Conservation (phyloP, 2,888 invertebrate species). For the Carterocephalus palaemon region DNA sequence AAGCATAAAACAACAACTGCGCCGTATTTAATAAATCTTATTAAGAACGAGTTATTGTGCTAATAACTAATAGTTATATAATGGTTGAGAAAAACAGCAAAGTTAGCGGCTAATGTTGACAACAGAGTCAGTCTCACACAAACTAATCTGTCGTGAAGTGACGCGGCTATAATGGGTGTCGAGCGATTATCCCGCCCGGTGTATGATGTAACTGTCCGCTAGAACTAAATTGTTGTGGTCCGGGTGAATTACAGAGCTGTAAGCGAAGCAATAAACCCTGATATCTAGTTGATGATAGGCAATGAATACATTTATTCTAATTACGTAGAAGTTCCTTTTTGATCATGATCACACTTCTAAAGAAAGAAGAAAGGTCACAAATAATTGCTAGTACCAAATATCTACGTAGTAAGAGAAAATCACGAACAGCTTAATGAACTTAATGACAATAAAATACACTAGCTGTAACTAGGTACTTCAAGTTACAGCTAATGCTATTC, state of each 20-base stretch:
- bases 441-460: too few species aligned
- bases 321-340: constrained; percentile 32
- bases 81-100: background rate
- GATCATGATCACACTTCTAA: constrained; percentile 31
- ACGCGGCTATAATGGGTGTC: constrained; percentile 37
- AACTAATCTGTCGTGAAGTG: constrained; percentile 40
- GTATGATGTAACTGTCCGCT: constrained; percentile 50
- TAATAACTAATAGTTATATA: constrained; percentile 1
- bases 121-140: constrained; percentile 26
- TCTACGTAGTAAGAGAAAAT: too few species aligned
- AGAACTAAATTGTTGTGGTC: constrained; percentile 44
- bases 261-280: constrained; percentile 45
- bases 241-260: constrained; percentile 49
- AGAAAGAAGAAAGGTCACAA: too few species aligned
- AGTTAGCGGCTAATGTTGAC: constrained; percentile 4
- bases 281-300: too few species aligned
- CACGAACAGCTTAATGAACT: too few species aligned
- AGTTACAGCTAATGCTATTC: too few species aligned
- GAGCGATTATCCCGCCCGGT: constrained; percentile 43
- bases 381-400: too few species aligned
- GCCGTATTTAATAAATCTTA: background rate
- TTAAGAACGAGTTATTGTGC: background rate
- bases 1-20: background rate
- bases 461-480: too few species aligned
- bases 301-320: too few species aligned